These are phyloP conservation scores for Dolomedes plantarius DNA, from an alignment of 2,888 invertebrate species.

Conservation along the genomic window DNA sequence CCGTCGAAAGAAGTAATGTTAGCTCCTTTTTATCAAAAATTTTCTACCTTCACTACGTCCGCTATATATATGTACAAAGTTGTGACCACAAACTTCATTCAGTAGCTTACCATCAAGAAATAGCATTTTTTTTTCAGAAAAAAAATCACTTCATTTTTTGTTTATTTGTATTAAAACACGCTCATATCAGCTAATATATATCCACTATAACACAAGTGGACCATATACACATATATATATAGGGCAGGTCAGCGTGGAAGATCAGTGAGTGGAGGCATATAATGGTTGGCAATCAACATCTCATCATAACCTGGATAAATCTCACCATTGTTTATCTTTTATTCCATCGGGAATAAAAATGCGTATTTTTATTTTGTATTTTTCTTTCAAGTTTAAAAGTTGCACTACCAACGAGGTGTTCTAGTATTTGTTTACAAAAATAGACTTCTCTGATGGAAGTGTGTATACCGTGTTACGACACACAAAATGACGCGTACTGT, in stretches of 20 bases:
- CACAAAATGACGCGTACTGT: constrained; percentile 46
- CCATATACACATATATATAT: constrained; percentile 64
- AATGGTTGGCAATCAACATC: constrained; percentile 61
- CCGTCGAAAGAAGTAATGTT: constrained; percentile 63
- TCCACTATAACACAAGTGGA: constrained; percentile 59
- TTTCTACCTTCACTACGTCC: constrained; percentile 67
- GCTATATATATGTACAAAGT: constrained; percentile 72
- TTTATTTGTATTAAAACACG: constrained; percentile 71
- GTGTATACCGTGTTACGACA: constrained; percentile 40
- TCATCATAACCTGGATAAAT: constrained; percentile 67
- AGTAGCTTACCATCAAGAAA: constrained; percentile 68
- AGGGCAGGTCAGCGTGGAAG: constrained; percentile 71
- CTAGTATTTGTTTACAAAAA: constrained; percentile 71
- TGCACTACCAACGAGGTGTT: constrained; percentile 71
- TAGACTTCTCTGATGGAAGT: constrained; percentile 72
- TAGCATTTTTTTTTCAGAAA: constrained; percentile 68
- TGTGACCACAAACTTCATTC: constrained; percentile 69
- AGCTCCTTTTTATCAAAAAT: constrained; percentile 68
- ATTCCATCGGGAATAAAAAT: constrained; percentile 66
- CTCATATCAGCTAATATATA: constrained; percentile 69
- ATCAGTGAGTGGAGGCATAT: constrained; percentile 66
- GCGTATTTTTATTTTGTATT: constrained; percentile 37
- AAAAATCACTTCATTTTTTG: constrained; percentile 64
- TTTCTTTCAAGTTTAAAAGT: constrained; percentile 69
- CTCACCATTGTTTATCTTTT: constrained; percentile 66